Base-by-base conservation (phyloP, 2,888 invertebrate genomes). In the Lasius platythorax region DNA sequence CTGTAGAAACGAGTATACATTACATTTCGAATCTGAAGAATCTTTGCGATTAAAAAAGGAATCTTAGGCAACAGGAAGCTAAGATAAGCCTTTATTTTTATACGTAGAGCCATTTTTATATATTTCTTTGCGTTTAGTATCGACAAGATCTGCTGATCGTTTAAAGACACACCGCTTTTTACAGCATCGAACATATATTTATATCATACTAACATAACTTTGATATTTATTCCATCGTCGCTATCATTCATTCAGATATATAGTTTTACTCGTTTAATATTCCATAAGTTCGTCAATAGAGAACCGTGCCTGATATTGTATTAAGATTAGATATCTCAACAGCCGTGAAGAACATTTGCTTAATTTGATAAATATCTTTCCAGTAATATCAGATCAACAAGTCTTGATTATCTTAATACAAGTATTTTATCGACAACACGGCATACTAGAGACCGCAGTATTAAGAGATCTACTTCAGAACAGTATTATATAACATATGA, bases 391-490 rank as follows among this genome's bases (percentile, higher is more conserved):
- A 63, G 11, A 28, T 50, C 15, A 67, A 61, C 61, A n/a, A 12
- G 37, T 46, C 37, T 46, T n/a, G 28, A 74, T 58, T 43, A 12
- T 30, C 9, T 15, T 70, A 43, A 56, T 78, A 28, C n/a, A 56
- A 76, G 1, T 67, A 70, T 30, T 40, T 68, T 56, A 43, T 43
- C 12, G 23, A 68, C 23, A 74, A 61, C n/a, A 70, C 82, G 78
- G 88, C 88, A 86, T 89, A 93, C 92, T 93, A 91, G 91, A 92
- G 89, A 93, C 90, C 94, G n/a, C 53, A 94, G 94, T 94, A 94
- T 94, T 94, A 94, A 92, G 89, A 91, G 92, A 91, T 93, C 91
- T 93, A 93, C 90, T 92, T 92, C 89, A 89, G 87, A 93, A 91
- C 93, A 93, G 93, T 93, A 93, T 93, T 93, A 93, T 53, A 53